These are phyloP conservation scores for Dromas ardeola DNA, from an alignment of 2,113 vertebrate genomes.

Conservation along the genomic window DNA sequence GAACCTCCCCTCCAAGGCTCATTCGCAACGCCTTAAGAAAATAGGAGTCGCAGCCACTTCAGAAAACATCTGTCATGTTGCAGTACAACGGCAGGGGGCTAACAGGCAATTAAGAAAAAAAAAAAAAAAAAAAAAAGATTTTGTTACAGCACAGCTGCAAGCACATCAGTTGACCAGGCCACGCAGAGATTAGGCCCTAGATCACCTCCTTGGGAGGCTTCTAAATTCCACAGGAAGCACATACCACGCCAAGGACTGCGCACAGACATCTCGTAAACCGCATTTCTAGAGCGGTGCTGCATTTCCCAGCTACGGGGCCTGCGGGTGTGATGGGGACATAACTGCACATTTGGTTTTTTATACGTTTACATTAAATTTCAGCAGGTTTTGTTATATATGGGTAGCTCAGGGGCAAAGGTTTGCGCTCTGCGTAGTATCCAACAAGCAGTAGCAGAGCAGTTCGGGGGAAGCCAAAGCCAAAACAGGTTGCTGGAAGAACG, in stretches of 20 bases:
- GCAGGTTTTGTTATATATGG: not conserved
- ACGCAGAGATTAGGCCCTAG: not conserved
- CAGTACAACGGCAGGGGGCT: slow-evolving; percentile 17
- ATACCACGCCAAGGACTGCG: not conserved
- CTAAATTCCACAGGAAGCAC: slow-evolving; percentile 44
- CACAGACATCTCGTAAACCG: not conserved
- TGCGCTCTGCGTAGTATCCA: not conserved
- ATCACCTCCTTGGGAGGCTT: slow-evolving; percentile 52
- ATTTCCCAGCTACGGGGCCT: not conserved
- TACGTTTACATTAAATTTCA: not conserved
- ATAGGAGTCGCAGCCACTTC: not conserved
- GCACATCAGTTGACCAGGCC: slow-evolving; percentile 36
- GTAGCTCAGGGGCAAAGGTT: not conserved
- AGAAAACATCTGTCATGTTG: not conserved
- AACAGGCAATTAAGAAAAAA: slow-evolving; percentile 21
- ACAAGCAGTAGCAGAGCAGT: not conserved
- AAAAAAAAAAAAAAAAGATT: not conserved
- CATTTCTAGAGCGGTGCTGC: not conserved
- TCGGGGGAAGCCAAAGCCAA: not conserved
- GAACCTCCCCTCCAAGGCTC: not conserved
- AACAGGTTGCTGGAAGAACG: not conserved
- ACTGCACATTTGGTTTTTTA: not conserved
- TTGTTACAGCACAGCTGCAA: slow-evolving; percentile 54
- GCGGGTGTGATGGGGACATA: not conserved
- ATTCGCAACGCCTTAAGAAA: not conserved